phyloP scores from a whole-genome alignment of 2,888 invertebrate genomes.

The Spilarctia lutea region DNA sequence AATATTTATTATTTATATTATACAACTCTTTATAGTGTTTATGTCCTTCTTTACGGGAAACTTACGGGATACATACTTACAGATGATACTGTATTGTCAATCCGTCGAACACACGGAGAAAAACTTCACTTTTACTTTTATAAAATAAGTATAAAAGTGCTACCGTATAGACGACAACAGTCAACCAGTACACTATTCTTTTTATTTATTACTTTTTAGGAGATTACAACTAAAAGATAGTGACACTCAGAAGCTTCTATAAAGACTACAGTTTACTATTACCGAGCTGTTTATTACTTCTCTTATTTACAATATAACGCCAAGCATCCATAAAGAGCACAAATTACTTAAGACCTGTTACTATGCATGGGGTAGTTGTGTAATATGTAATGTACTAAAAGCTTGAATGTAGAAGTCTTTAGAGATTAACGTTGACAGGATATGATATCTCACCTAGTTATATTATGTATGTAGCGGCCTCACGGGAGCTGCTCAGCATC shows the following conservation, averaged over 20 bases:
- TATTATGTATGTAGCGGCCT: constrained; percentile 5
- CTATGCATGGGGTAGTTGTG: not conserved
- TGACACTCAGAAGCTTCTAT: not conserved
- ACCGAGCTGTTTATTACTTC: not conserved
- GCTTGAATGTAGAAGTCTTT: not conserved
- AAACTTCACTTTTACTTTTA: too few species aligned
- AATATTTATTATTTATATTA: too few species aligned
- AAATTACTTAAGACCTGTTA: constrained; percentile 1
- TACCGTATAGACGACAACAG: too few species aligned
- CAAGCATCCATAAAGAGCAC: not conserved
- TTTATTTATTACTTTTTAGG: too few species aligned
- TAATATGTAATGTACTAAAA: constrained; percentile 4
- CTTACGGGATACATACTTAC: too few species aligned
- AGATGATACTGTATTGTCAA: too few species aligned
- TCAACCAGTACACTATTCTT: too few species aligned
- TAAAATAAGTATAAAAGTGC: too few species aligned
- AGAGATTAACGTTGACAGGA: not conserved
- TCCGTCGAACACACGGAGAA: too few species aligned
- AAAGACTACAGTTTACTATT: not conserved
- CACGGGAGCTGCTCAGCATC: constrained; percentile 10
- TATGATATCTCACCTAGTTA: constrained; percentile 9
- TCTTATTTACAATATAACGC: not conserved
- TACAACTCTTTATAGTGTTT: too few species aligned
- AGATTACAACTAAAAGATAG: not conserved
- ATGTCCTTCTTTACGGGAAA: too few species aligned